Conservation (phyloP, 2,113 vertebrate genomes). For the Stegostoma tigrinum region DNA sequence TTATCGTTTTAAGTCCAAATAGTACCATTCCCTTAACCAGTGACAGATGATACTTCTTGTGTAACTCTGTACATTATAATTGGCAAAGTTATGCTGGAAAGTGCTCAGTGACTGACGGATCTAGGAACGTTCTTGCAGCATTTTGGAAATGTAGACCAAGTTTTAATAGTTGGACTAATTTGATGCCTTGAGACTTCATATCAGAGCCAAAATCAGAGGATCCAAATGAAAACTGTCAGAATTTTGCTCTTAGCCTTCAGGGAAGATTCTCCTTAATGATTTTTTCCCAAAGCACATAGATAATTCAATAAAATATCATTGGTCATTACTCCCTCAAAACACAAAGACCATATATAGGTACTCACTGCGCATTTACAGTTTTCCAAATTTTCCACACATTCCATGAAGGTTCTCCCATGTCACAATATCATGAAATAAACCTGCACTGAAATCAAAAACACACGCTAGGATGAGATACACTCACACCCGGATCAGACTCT, state of each 20-base stretch:
- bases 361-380: neutral
- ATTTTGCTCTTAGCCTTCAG: neutral
- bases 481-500: neutral
- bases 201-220: neutral
- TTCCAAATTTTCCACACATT: neutral
- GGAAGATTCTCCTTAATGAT: neutral
- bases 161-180: neutral
- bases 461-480: neutral
- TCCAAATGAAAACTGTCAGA: neutral
- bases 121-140: too few species aligned
- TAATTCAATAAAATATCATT: neutral
- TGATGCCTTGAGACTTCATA: neutral
- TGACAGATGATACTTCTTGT: neutral
- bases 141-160: neutral
- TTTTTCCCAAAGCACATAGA: neutral
- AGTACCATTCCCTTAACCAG: neutral
- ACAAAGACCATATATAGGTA: neutral
- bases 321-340: neutral
- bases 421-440: neutral
- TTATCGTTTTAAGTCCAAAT: neutral
- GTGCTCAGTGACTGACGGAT: neutral
- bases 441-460: neutral
- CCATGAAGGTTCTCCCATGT: neutral
- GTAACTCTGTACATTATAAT: constrained; percentile 1
- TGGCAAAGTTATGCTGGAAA: constrained; percentile 14